Evolutionary conservation across 2,113 vertebrate species (phyloP), one percentile per base, ranked within the genome.

Genomic region (Bagarius yarrelli): DNA sequence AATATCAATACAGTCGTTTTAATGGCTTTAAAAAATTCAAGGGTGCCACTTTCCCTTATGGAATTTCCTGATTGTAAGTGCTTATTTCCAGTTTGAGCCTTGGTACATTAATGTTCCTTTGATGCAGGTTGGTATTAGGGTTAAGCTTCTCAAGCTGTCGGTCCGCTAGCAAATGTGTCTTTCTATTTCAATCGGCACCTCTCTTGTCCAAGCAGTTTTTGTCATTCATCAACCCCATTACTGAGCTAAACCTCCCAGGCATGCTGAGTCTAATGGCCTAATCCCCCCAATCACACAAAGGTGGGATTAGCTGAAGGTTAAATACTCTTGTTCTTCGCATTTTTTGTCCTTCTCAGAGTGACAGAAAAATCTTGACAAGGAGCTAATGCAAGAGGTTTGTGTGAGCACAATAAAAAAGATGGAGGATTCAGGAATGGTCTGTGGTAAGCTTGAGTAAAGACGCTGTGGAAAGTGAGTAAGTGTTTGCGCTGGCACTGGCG

Each of bases 251-350:
- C 84, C 88, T 44, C 53, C 70, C 84, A 67, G 69, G 85, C 90
- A 87, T 3, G 1, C 56, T 85, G 82, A 87, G 86, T 80, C 81
- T 79, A 72, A 86, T 5, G 9, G 79, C 74, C 87, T 87, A 88
- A 93, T 92, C 85, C 88, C 85, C 87, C 83, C 80, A 50, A 81
- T 89, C 89, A 90, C 90, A 90, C 85, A 90, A 91, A 93, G 73
- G 89, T 88, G 87, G 91, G 88, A 92, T 89, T 88, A 91, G 87
- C 89, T 87, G 88, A 77, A 92, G 88, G 73, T 90, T 90, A 92
- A 92, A 94, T 59, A 90, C 89, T 88, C 88, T 84, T 90, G 86
- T 92, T 92, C 88, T 88, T 89, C 85, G 86, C 83, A 91, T 89
- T 90, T 55, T 82, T 91, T 85, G 83, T 91, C 90, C 91, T 91